These are phyloP conservation scores for Perognathus longimembris DNA, from an alignment of 2,113 vertebrate genomes.

Conservation along the genomic window DNA sequence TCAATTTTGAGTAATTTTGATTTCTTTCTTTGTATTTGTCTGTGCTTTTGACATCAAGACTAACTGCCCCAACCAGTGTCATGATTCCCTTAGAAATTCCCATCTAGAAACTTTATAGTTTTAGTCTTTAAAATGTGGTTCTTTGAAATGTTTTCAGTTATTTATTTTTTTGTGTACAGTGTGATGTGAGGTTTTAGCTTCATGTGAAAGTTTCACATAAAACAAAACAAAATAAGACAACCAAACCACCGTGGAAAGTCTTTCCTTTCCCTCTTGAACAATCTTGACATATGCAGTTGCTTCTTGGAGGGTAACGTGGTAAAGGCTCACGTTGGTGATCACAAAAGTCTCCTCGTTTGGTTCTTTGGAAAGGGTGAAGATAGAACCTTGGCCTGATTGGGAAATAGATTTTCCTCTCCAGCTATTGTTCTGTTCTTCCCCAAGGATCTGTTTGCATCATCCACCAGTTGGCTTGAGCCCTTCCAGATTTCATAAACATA, in stretches of 20 bases:
- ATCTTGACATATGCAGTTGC: neutral
- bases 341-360: neutral
- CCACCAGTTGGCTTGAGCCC: neutral
- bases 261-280: neutral
- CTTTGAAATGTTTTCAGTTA: conserved; percentile 2
- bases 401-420: neutral
- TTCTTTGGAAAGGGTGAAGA: neutral
- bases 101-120: neutral
- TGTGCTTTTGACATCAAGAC: neutral
- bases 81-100: neutral
- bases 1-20: neutral
- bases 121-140: neutral
- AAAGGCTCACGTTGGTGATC: neutral
- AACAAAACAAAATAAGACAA: no score
- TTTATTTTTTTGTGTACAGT: neutral
- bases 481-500: neutral
- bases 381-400: neutral
- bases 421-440: neutral
- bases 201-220: neutral
- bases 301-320: neutral
- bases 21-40: neutral
- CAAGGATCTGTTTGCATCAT: neutral
- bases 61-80: neutral
- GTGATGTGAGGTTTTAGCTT: neutral
- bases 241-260: neutral